Percentiles rank a stretch among this genome's conserved stretches.
phyloP scores from a whole-genome alignment of 2,113 vertebrate genomes.

The Picathartes gymnocephalus region DNA sequence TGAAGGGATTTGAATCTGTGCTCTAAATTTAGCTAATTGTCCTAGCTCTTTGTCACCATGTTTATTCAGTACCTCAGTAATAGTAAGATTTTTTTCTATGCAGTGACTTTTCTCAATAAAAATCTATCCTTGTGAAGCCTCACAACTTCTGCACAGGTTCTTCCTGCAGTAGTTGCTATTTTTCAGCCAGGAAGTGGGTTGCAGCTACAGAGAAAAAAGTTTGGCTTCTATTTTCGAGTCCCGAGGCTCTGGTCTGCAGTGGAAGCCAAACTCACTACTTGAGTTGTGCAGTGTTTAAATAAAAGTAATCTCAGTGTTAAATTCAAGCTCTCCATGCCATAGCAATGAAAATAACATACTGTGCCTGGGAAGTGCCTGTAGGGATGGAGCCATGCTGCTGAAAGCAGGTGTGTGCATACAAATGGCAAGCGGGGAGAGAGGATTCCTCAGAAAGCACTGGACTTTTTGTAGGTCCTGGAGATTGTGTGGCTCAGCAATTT shows the following conservation, averaged over 20 bases:
- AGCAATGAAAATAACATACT: constrained; percentile 19
- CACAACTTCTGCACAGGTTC: background rate
- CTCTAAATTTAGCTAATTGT: constrained; percentile 34
- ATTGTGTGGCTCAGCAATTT: background rate
- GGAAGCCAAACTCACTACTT: constrained; percentile 23
- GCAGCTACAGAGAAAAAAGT: background rate
- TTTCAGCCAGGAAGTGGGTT: constrained; percentile 11
- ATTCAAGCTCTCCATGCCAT: constrained; percentile 1
- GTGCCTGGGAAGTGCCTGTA: background rate
- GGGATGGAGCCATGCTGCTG: background rate
- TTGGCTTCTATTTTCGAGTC: constrained; percentile 27
- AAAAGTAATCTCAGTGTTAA: constrained; percentile 51
- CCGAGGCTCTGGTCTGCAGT: background rate
- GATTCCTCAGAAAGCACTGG: background rate
- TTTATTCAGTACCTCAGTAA: background rate
- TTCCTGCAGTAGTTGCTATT: background rate
- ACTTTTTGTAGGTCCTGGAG: background rate
- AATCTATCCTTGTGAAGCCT: background rate
- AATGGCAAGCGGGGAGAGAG: background rate
- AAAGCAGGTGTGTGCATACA: constrained; percentile 8
- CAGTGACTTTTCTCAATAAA: background rate
- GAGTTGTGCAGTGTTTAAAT: constrained; percentile 38
- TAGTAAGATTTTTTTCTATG: background rate
- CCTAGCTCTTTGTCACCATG: background rate
- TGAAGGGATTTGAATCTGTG: background rate